Evolutionary conservation across 2,888 invertebrate species (phyloP).

Genomic region (Ceriagrion tenellum): DNA sequence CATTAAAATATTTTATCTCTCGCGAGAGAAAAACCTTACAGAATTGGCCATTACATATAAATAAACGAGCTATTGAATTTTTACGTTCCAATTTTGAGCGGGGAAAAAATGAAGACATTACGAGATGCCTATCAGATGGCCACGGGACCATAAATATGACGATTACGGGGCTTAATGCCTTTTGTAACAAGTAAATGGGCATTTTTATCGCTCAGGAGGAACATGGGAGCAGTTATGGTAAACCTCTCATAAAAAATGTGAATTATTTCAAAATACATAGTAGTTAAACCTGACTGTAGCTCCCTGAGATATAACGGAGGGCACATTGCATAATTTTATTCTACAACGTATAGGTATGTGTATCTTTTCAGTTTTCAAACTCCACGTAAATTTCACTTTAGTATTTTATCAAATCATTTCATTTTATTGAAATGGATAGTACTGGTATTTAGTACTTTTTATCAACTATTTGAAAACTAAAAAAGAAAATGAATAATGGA

Average conservation of each 20-base stretch:
- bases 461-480: not conserved
- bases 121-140: slow-evolving; percentile 33
- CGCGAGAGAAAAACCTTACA: not conserved
- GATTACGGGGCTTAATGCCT: slow-evolving; percentile 4
- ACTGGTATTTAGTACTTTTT: not conserved
- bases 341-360: not conserved
- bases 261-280: not conserved
- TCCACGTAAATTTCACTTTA: not conserved
- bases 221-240: not conserved
- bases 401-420: not conserved
- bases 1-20: not conserved
- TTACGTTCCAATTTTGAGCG: not conserved
- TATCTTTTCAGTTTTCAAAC: not conserved
- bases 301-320: not conserved
- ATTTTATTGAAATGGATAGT: not conserved
- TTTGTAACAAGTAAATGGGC: not conserved
- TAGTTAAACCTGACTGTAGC: not conserved
- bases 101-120: not conserved
- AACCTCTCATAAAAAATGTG: not conserved
- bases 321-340: not conserved
- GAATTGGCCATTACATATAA: slow-evolving; percentile 21
- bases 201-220: not conserved
- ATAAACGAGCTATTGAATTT: slow-evolving; percentile 46
- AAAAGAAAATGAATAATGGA: no score
- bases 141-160: not conserved